Percentiles rank a stretch among this genome's conserved stretches.
phyloP scores from a whole-genome alignment of 2,113 vertebrate genomes.

The Nycticryphes semicollaris region DNA sequence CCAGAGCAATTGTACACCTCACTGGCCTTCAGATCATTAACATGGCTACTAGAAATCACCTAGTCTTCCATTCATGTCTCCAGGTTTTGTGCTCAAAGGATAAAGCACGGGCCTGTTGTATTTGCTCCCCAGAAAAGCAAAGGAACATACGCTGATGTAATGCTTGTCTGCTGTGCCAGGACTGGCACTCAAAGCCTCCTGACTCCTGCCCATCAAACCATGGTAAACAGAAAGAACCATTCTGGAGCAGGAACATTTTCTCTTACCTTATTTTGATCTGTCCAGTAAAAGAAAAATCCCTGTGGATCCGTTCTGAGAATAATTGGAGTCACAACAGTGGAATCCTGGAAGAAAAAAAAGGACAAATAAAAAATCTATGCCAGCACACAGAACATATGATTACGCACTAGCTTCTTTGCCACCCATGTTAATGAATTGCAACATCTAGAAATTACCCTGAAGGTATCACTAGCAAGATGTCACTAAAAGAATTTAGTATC shows the following conservation, averaged over 20 bases:
- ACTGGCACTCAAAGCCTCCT: not conserved
- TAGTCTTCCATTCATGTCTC: not conserved
- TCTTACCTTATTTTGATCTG: conserved; percentile 96
- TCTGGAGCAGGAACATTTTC: not conserved
- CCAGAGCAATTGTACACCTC: not conserved
- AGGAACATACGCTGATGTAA: not conserved
- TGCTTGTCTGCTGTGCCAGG: not conserved
- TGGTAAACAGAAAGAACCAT: not conserved
- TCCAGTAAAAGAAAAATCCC: conserved; percentile 97
- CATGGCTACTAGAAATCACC: not conserved
- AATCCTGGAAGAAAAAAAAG: conserved; percentile 78
- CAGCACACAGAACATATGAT: not conserved
- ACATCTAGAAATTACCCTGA: not conserved
- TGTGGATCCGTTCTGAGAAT: conserved; percentile 92
- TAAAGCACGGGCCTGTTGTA: not conserved
- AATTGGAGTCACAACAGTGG: conserved; percentile 87
- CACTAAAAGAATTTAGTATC: not conserved
- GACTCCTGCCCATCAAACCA: not conserved
- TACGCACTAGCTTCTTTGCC: not conserved
- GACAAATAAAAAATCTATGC: not conserved
- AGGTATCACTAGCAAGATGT: not conserved
- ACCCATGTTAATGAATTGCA: not conserved
- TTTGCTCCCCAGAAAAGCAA: not conserved
- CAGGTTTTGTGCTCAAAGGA: not conserved
- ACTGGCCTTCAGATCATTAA: not conserved